phyloP scores from a whole-genome alignment of 1,140 invertebrate species.

The Plectrocnemia conspersa region DNA sequence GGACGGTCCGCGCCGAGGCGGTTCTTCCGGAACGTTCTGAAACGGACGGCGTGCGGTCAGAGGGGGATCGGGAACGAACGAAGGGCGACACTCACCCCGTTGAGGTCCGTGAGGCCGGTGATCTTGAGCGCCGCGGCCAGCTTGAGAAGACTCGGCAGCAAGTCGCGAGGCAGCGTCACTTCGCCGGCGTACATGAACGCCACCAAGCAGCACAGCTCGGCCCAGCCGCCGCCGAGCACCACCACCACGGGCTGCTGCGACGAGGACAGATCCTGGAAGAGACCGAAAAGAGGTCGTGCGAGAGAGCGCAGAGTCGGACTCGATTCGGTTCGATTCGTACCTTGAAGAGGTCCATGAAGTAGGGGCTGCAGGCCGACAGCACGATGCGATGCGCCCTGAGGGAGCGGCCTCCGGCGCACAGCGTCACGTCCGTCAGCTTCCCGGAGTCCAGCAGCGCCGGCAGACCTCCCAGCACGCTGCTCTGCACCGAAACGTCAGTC shows the following conservation, averaged over 20 bases:
- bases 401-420: conserved; percentile 74
- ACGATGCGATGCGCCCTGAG: conserved; percentile 83
- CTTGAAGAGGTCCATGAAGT: conserved; percentile 86
- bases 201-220: conserved; percentile 74
- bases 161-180: conserved; percentile 79
- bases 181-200: conserved; percentile 92
- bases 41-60: neutral
- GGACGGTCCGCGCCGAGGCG: conserved; percentile 27
- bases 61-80: neutral
- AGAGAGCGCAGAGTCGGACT: no score
- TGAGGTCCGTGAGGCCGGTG: conserved; percentile 78
- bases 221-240: conserved; percentile 72
- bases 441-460: conserved; percentile 77
- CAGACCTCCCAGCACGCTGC: conserved; percentile 77
- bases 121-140: conserved; percentile 82
- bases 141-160: conserved; percentile 73
- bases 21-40: conserved; percentile 33
- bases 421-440: conserved; percentile 83
- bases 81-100: conserved; percentile 51
- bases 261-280: conserved; percentile 59
- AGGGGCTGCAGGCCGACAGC: conserved; percentile 85
- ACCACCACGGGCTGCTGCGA: conserved; percentile 78
- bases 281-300: neutral
- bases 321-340: no score
- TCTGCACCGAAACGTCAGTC: no score